These are phyloP conservation scores for Halocaridina rubra DNA, from an alignment of 2,888 invertebrate genomes.

Conservation along the genomic window DNA sequence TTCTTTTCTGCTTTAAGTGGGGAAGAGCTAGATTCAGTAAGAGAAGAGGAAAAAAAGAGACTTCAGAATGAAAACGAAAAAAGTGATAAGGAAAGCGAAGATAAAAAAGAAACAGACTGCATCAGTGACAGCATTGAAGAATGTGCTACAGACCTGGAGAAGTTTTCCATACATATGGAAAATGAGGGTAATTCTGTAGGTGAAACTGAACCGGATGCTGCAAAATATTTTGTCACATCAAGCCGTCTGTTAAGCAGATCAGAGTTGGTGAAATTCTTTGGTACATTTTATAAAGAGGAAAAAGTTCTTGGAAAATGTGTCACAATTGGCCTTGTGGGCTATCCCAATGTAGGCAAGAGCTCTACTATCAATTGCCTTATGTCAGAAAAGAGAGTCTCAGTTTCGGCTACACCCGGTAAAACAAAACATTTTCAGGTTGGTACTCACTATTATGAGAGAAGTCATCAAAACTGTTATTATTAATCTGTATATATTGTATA, in stretches of 20 bases:
- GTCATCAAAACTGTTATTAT: too few species aligned
- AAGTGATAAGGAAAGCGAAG: constrained; percentile 57
- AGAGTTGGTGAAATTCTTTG: constrained; percentile 80
- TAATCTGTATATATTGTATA: too few species aligned
- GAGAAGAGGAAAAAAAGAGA: constrained; percentile 61
- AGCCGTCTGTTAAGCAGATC: constrained; percentile 76
- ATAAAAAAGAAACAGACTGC: constrained; percentile 65
- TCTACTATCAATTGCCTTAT: constrained; percentile 96
- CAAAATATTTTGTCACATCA: constrained; percentile 70
- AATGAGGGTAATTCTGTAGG: constrained; percentile 56
- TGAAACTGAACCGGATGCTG: constrained; percentile 13
- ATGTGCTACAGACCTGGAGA: constrained; percentile 27
- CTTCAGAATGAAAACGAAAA: constrained; percentile 23
- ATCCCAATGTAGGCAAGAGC: constrained; percentile 99
- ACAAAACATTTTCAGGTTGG: constrained; percentile 90
- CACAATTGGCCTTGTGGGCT: constrained; percentile 95
- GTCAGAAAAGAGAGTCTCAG: constrained; percentile 82
- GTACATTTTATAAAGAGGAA: constrained; percentile 71
- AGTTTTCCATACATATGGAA: background rate
- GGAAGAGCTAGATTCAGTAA: constrained; percentile 46
- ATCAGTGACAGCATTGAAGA: constrained; percentile 5
- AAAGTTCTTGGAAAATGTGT: constrained; percentile 69
- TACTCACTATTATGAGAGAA: too few species aligned
- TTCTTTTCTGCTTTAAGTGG: constrained; percentile 87
- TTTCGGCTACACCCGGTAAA: constrained; percentile 98